Conservation (phyloP, 30 jellyfish, hydroid and myxozoan genomes). For the Nemopilema nomurai region DNA sequence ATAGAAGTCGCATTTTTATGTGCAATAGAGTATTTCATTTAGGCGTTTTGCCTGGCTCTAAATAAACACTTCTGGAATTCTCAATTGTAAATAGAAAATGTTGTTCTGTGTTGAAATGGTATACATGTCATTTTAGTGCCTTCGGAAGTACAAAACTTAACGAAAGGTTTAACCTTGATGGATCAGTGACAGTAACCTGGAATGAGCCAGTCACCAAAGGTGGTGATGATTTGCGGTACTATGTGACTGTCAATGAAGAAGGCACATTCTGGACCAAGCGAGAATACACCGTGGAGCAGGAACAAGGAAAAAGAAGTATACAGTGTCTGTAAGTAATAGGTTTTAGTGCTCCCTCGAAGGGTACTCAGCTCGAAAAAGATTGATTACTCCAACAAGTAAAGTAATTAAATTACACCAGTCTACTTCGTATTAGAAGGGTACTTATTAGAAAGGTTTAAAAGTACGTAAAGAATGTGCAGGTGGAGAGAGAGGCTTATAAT, state of each 20-base stretch:
- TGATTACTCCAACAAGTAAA: too few species aligned
- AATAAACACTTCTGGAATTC: too few species aligned
- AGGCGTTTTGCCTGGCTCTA: too few species aligned
- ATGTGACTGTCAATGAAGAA: background rate
- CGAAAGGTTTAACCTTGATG: constrained; percentile 33
- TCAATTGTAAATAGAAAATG: too few species aligned
- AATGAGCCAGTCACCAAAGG: constrained; percentile 65
- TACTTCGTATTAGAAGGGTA: too few species aligned
- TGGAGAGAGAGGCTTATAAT: too few species aligned
- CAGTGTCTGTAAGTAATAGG: background rate
- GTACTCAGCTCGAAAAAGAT: background rate
- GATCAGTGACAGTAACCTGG: constrained; percentile 63
- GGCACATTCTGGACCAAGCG: background rate
- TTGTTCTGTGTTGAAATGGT: background rate
- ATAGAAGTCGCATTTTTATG: too few species aligned
- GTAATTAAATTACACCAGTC: too few species aligned
- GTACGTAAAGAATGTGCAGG: too few species aligned
- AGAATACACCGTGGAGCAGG: background rate
- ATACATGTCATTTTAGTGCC: constrained; percentile 42
- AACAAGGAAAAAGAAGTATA: background rate
- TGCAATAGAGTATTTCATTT: too few species aligned
- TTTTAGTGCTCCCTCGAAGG: background rate
- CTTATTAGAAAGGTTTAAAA: too few species aligned
- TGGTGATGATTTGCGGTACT: constrained; percentile 30
- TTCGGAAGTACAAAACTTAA: constrained; percentile 32